Evolutionary conservation across 2,797 vertebrate genomes (phyloP), one percentile per base, ranked within the genome.

Genomic region (Scolopax rusticola): DNA sequence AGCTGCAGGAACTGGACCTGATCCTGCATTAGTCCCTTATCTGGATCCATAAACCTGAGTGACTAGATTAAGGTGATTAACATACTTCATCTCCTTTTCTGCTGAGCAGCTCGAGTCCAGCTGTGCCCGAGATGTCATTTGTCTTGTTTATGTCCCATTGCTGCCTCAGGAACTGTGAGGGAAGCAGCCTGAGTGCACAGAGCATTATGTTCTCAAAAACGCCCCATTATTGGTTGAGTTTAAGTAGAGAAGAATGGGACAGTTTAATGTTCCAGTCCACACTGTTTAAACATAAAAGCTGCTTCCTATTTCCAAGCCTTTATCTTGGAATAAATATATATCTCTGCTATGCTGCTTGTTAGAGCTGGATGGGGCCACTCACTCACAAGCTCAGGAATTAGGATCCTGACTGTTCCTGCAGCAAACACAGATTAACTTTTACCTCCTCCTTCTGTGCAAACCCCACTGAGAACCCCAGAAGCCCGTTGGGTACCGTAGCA

Each of bases 401-500:
- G 27, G 70, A 25, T 23, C 53, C 24, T 76, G 32, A 43, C 50
- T 18, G 0, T n/a, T 36, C 67, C 81, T 85, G 51, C 61, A 53
- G 54, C 51, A 61, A 50, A 23, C 41, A 5, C 19, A 5, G 9
- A 28, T 25, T 10, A 18, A 16, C 45, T 70, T 51, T 32, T 12
- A 3, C 6, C 43, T 32, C 33, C 38, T 81, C 73, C 28, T 53
- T 33, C 8, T 11, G 47, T 19, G 48, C 57, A 54, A 51, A 15
- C 6, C 81, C 92, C 48, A 2, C 19, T 47, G 15, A 4, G n/a
- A 5, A 27, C 1, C 40, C 20, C 53, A 13, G 9, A 5, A 15
- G 5, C 3, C 2, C 33, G 40, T 8, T 1, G 2, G 9, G 94
- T 98, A 99, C 99, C 99, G 1, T 99, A 99, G 98, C 99, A 99